Evolutionary conservation across 2,797 vertebrate genomes (phyloP), one percentile per base, ranked within the genome.

Genomic region (Poeciliopsis gracilis): DNA sequence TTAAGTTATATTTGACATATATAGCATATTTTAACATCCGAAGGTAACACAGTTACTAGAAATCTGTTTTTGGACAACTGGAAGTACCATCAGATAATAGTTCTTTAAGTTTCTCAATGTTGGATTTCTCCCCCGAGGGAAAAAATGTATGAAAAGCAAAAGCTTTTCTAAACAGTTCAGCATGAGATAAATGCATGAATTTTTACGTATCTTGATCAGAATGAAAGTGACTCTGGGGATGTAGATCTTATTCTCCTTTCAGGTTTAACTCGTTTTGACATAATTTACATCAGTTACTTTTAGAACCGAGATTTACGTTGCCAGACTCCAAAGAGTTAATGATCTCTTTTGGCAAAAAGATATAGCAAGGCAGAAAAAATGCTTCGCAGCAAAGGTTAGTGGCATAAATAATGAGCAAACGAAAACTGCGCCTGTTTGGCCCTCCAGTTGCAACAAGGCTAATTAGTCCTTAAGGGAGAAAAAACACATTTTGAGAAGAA

Each of bases 381-480:
- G 82, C 88, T 87, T 82, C 73, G 73, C 78, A 81, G 84, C 80
- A 84, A 85, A 88, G 83, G 83, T 87, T 87, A 77, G 85, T 84
- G 84, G 83, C 83, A 88, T 89, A 84, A 88, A 92, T 89, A 90
- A 91, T 86, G 83, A 89, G 89, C 85, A 78, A 86, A 86, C 71
- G 30, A 72, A 76, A 74, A 82, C 70, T 78, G 77, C 75, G 82
- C 53, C 80, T 87, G 84, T 82, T 88, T 82, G 78, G 85, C 88
- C 81, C 89, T 87, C 85, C 81, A 85, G 83, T 87, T 89, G 84
- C 77, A 92, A 86, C 76, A 16, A 87, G 83, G 86, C 88, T 92
- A 92, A 93, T 92, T 87, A 92, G 91, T 90, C 91, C 90, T 93
- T 89, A 73, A 91, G 91, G 90, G 90, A 89, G 78, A 57, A 75